Evolutionary conservation across 2,888 invertebrate species (phyloP).

Genomic region (Rhingia campestris): DNA sequence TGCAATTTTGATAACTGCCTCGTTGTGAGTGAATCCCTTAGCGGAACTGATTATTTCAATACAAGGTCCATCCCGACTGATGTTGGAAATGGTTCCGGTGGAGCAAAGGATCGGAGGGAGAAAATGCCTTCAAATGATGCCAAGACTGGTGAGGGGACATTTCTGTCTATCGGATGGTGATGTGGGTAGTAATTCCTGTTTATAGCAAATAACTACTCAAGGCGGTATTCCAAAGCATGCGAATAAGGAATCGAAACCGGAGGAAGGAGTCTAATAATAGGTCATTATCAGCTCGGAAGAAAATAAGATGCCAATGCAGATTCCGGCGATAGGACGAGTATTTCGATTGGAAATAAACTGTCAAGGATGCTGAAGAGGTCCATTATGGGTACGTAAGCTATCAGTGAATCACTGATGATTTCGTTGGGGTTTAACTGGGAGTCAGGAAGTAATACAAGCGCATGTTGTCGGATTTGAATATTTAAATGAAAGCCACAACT

Average conservation of each 20-base stretch:
- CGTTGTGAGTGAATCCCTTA: conserved; percentile 36
- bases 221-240: conserved; percentile 13
- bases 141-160: conserved; percentile 43
- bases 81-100: neutral
- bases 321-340: conserved; percentile 11
- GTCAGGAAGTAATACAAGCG: conserved; percentile 6
- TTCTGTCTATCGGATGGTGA: conserved; percentile 23
- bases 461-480: conserved; percentile 19
- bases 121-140: neutral
- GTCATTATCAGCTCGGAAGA: conserved; percentile 60
- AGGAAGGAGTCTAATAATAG: conserved; percentile 56
- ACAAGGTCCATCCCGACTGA: conserved; percentile 15
- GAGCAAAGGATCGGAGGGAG: neutral
- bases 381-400: conserved; percentile 18
- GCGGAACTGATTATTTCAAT: conserved; percentile 70
- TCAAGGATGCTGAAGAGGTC: conserved; percentile 37
- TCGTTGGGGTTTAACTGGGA: conserved; percentile 32
- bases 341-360: conserved; percentile 65
- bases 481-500: neutral
- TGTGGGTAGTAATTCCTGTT: neutral
- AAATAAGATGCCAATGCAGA: conserved; percentile 14
- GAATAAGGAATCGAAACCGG: conserved; percentile 24
- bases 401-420: conserved; percentile 28
- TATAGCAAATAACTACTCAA: neutral
- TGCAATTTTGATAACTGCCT: conserved; percentile 67